Evolutionary conservation across 2,797 vertebrate species (phyloP).

Genomic region (Xenentodon cancila): DNA sequence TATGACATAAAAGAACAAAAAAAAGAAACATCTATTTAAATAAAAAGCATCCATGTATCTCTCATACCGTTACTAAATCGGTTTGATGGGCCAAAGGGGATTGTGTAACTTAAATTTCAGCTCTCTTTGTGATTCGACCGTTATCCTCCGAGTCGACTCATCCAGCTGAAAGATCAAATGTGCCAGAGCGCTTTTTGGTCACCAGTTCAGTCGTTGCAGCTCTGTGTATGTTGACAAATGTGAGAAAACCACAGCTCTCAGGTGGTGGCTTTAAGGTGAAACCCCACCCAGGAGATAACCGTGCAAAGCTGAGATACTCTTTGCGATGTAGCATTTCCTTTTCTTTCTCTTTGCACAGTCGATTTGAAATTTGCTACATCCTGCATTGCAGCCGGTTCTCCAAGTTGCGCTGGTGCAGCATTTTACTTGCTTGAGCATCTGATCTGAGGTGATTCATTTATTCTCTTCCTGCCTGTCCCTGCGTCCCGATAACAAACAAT

Average conservation of each 20-base stretch:
- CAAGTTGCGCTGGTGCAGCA: not conserved
- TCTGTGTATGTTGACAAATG: not conserved
- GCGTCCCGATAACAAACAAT: slow-evolving; percentile 42
- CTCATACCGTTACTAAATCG: not conserved
- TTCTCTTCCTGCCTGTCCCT: slow-evolving; percentile 38
- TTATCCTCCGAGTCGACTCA: not conserved
- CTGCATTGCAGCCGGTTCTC: slow-evolving; percentile 4
- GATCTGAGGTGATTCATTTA: slow-evolving; percentile 29
- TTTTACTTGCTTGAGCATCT: not conserved
- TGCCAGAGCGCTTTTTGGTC: too few relatives aligned
- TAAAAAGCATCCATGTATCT: slow-evolving; percentile 26
- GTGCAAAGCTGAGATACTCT: not conserved
- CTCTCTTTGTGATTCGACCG: not conserved
- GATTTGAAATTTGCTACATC: slow-evolving; percentile 20
- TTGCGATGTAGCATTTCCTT: slow-evolving; percentile 10
- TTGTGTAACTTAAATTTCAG: not conserved
- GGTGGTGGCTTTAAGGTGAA: not conserved
- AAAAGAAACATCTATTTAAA: slow-evolving; percentile 31
- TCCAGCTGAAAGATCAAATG: not conserved
- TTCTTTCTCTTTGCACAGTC: not conserved
- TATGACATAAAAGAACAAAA: slow-evolving; percentile 48
- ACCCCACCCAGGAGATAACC: not conserved
- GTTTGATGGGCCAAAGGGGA: not conserved
- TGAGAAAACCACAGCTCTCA: slow-evolving; percentile 1
- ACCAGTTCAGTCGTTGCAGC: too few relatives aligned